phyloP scores from a whole-genome alignment of 2,888 invertebrate genomes.

The Idaea straminata region DNA sequence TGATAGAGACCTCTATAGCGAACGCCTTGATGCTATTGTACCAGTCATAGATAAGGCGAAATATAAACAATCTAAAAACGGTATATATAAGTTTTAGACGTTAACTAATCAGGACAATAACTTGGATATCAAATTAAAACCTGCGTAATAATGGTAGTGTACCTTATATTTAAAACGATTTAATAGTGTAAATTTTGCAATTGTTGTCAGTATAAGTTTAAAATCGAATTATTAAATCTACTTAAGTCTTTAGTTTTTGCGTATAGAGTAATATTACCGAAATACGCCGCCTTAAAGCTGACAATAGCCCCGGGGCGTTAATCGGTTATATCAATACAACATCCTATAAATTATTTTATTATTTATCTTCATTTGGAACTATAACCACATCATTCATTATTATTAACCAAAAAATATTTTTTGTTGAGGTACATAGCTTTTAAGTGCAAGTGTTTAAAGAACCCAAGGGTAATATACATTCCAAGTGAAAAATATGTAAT shows the following conservation, averaged over 20 bases:
- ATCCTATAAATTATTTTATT: conserved; percentile 14
- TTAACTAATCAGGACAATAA: background rate
- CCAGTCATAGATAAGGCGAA: background rate
- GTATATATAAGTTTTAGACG: background rate
- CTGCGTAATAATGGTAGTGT: background rate
- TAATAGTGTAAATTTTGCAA: background rate
- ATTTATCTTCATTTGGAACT: conserved; percentile 21
- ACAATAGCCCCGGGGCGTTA: background rate
- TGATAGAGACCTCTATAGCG: background rate
- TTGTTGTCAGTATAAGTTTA: background rate
- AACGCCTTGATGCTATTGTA: background rate
- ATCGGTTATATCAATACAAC: background rate
- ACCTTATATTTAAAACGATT: background rate
- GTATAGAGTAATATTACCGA: conserved; percentile 3
- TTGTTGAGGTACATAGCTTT: conserved; percentile 38
- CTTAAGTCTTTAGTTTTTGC: conserved; percentile 4
- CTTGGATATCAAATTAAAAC: background rate
- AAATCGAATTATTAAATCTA: background rate
- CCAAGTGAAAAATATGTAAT: conserved; percentile 31
- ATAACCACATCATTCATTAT: conserved; percentile 32
- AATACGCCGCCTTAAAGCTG: background rate
- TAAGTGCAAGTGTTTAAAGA: conserved; percentile 23
- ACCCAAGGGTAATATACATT: conserved; percentile 47
- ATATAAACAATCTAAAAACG: background rate
- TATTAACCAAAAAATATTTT: conserved; percentile 30